These are phyloP conservation scores for Etia nguti DNA, from an alignment of 2,113 vertebrate species.

Conservation along the genomic window DNA sequence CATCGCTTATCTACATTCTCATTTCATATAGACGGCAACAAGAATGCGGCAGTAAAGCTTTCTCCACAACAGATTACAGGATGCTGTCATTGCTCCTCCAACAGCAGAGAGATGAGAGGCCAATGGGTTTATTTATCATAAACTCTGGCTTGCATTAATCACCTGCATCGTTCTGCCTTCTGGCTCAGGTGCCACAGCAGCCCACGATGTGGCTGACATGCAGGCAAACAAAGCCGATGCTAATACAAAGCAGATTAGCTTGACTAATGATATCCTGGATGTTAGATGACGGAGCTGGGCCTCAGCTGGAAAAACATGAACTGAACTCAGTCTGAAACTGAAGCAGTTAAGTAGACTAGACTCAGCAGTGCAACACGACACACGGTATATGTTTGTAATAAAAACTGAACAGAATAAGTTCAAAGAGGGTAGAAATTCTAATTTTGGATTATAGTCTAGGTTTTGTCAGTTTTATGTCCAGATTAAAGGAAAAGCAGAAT, in stretches of 20 bases:
- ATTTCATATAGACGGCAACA: not conserved
- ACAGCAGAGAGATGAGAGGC: not conserved
- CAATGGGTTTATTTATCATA: constrained; percentile 32
- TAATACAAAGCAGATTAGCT: not conserved
- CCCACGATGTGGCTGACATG: not conserved
- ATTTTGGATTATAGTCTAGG: not conserved
- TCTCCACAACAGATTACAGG: constrained; percentile 46
- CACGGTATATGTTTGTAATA: not conserved
- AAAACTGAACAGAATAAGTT: not conserved
- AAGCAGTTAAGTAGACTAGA: not conserved
- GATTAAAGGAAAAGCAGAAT: not conserved
- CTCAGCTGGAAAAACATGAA: not conserved
- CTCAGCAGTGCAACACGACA: not conserved
- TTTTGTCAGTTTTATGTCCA: not conserved
- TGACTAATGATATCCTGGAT: constrained; percentile 1
- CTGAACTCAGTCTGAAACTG: not conserved
- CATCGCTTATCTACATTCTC: not conserved
- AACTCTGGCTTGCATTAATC: constrained; percentile 43
- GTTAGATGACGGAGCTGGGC: not conserved
- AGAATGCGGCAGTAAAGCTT: not conserved
- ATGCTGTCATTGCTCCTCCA: not conserved
- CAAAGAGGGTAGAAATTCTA: not conserved
- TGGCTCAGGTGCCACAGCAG: constrained; percentile 38
- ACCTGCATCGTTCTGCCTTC: constrained; percentile 12
- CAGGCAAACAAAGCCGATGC: constrained; percentile 2